Conservation (phyloP, 2,797 vertebrate species). For the Pelodytes ibericus region DNA sequence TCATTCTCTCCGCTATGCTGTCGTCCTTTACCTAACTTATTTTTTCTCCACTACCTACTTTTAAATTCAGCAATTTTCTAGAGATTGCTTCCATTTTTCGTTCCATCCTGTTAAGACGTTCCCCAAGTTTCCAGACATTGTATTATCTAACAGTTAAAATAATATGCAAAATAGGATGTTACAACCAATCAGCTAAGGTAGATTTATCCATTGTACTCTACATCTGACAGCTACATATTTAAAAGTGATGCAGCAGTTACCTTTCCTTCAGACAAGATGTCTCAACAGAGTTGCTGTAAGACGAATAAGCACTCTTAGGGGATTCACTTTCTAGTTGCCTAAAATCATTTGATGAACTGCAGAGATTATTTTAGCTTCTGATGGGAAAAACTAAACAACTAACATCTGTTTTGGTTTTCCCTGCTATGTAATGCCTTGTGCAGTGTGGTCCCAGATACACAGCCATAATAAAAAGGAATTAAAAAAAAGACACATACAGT, state of each 20-base stretch:
- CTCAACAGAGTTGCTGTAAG: not conserved
- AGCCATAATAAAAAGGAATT: constrained; percentile 1
- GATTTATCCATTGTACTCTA: not conserved
- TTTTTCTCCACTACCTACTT: too few species aligned
- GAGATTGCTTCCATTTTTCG: too few species aligned
- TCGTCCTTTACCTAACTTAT: too few species aligned
- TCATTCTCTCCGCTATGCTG: too few species aligned
- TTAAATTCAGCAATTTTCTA: too few species aligned
- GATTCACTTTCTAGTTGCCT: constrained; percentile 16
- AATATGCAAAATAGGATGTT: too few species aligned
- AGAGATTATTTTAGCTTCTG: constrained; percentile 28
- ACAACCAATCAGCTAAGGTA: too few species aligned
- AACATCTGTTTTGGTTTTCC: constrained; percentile 54
- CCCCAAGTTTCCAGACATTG: too few species aligned
- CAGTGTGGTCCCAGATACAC: not conserved
- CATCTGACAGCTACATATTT: not conserved
- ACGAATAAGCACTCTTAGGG: constrained; percentile 15
- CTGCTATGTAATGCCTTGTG: not conserved
- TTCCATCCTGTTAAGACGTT: too few species aligned
- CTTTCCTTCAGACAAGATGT: not conserved
- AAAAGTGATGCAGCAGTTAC: not conserved
- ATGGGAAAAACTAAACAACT: constrained; percentile 13
- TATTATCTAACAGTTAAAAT: too few species aligned
- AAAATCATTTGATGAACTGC: constrained; percentile 16
- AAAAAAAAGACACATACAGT: not conserved